Base-by-base conservation (phyloP, 1,140 invertebrate species). In the Drosophila truncata region DNA sequence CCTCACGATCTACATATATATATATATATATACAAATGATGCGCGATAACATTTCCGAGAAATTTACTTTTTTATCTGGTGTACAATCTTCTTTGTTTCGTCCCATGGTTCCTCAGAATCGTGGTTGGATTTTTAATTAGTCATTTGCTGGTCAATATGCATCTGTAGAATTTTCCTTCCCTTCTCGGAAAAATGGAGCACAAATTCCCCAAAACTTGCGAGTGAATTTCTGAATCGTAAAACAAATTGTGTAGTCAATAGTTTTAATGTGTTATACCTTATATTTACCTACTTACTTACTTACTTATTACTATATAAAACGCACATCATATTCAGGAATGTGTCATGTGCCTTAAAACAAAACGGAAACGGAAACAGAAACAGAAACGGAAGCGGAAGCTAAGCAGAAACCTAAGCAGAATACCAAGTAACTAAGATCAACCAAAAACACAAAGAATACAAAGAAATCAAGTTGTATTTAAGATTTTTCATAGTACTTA, bases 91-190 rank as follows among this genome's bases (percentile, higher is more conserved):
- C 16, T 25, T 37, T 55, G 52, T 55, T 54, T 64, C 20, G 14
- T 11, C 18, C 35, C 58, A 23, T 50, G 64, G 31, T 70, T n/a
- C 41, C 16, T 41, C 18, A 25, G 37, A 46, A 18, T 46, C 31
- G 31, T 47, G 41, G 50, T 69, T 14, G 23, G 37, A 20, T 37
- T 29, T 42, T 66, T 65, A 47, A 62, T 80, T 91, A 90, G 82
- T 90, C 86, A 91, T 86, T 86, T 91, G 86, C 86, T 91, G 82
- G 86, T 86, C 86, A 91, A 91, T 86, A 91, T 86, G 85, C 71
- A 85, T 82, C 31, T 67, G 33, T 55, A 52, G 50, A 75, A 41
- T 69, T 33, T 55, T 54, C 18, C 52, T 52, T 39, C 52, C 14
- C 37, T 18, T n/a, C 35, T 50, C 23, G n/a, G n/a, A 11, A 49